A percentile compares a stretch with the other conserved stretches of the same genome.
Conservation (phyloP, 2,113 vertebrate species). For the Campylomormyrus numenius region DNA sequence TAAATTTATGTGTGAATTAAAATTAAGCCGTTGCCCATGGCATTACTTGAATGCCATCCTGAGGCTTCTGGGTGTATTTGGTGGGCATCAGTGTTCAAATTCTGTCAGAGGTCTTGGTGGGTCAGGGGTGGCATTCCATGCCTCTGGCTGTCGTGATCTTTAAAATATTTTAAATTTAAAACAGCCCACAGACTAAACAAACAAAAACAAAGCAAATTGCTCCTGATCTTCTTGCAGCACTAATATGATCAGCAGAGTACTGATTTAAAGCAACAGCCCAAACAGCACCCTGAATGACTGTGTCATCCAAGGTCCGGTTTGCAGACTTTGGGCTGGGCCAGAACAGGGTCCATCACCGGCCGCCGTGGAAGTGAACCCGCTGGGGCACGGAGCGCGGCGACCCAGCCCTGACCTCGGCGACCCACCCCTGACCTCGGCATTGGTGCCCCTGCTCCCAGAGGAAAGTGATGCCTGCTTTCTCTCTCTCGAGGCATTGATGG, state of each 20-base stretch:
- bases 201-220: background rate
- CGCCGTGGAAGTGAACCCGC: background rate
- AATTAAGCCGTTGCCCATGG: background rate
- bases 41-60: background rate
- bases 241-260: background rate
- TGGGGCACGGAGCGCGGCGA: background rate
- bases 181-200: background rate
- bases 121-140: background rate
- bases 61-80: background rate
- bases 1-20: background rate
- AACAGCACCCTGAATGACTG: background rate
- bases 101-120: background rate
- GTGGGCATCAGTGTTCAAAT: background rate
- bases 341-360: background rate
- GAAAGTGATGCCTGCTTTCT: background rate
- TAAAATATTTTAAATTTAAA: background rate
- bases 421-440: background rate
- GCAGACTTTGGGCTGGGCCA: background rate
- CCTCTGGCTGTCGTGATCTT: background rate
- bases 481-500: background rate
- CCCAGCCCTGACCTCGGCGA: background rate
- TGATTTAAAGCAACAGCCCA: background rate
- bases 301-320: background rate
- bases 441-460: background rate
- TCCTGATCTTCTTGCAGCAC: background rate